Evolutionary conservation across 2,888 invertebrate species (phyloP), one percentile per base, ranked within the genome.

Genomic region (Pemphredon lugubris): DNA sequence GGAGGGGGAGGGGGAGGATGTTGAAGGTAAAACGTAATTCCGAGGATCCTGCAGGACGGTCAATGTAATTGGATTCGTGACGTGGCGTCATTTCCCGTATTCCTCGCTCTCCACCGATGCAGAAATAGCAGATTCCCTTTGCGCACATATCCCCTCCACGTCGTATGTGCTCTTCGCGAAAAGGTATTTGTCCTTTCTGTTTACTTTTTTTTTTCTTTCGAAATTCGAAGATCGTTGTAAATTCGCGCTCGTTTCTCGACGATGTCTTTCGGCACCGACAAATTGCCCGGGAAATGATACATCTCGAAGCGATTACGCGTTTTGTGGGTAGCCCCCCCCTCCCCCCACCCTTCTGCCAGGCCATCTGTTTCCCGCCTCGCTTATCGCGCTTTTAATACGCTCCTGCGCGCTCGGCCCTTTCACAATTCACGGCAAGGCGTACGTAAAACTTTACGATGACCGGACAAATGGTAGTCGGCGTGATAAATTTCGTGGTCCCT

Each of bases 61-160:
- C 81, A 75, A 58, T 80, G 79, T 86, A 86, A 87, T 86, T 86
- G 86, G 84, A 86, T 85, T 85, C 84, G 85, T 83, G 86, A 84
- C 83, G 75, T 70, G 77, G 83, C 79, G 79, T 83, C 81, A 80
- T 85, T 79, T 80, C 76, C 75, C 54, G 59, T 64, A 68, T 61
- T 75, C 47, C 26, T 7, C 23, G 30, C 30, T 11, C 21, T 45
- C 2, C 6, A 11, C 0, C 13, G 18, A 0, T 2, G 0, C 14
- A 14, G 14, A 32, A 42, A 20, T 9, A n/a, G n/a, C n/a, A n/a
- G n/a, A n/a, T n/a, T n/a, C n/a, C n/a, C n/a, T n/a, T n/a, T n/a
- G n/a, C n/a, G n/a, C n/a, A n/a, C n/a, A n/a, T n/a, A n/a, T n/a
- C n/a, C n/a, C n/a, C n/a, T n/a, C n/a, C n/a, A n/a, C n/a, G n/a